A percentile compares a stretch with the other conserved stretches of the same genome.
These are phyloP conservation scores for Trachemys scripta DNA, from an alignment of 2,113 vertebrate genomes.

Conservation along the genomic window DNA sequence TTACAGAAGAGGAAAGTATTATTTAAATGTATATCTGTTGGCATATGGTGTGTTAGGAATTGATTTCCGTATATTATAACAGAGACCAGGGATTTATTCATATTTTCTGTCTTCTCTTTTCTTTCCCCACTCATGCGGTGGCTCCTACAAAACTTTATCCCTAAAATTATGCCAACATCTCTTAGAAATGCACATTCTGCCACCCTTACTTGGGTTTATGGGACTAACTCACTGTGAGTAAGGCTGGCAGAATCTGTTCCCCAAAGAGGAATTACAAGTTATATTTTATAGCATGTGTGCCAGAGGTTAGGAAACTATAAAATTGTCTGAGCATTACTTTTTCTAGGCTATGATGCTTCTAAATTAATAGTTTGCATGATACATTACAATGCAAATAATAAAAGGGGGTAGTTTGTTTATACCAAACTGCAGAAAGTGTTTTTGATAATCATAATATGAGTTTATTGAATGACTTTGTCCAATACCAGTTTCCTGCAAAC, in stretches of 20 bases:
- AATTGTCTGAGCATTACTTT: rapidly evolving
- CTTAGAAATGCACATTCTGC: no score
- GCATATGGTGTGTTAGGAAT: rapidly evolving
- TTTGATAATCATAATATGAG: rapidly evolving
- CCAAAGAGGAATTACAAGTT: not conserved
- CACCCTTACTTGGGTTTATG: not conserved
- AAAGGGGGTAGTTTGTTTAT: not conserved
- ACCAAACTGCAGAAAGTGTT: not conserved
- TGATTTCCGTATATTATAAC: not conserved
- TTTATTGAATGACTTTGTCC: rapidly evolving
- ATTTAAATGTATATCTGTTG: rapidly evolving
- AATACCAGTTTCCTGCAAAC: rapidly evolving
- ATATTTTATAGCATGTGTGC: rapidly evolving
- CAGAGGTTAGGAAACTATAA: rapidly evolving
- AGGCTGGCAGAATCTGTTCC: rapidly evolving
- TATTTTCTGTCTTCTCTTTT: not conserved
- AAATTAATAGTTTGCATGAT: rapidly evolving
- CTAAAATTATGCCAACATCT: rapidly evolving
- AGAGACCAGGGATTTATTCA: not conserved
- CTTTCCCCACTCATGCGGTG: not conserved
- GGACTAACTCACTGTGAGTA: not conserved
- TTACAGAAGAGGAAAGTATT: rapidly evolving
- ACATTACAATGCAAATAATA: rapidly evolving
- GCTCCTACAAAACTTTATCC: not conserved
- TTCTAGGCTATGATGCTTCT: not conserved